phyloP scores from a whole-genome alignment of 2,113 vertebrate genomes.

The Myiozetetes cayanensis region DNA sequence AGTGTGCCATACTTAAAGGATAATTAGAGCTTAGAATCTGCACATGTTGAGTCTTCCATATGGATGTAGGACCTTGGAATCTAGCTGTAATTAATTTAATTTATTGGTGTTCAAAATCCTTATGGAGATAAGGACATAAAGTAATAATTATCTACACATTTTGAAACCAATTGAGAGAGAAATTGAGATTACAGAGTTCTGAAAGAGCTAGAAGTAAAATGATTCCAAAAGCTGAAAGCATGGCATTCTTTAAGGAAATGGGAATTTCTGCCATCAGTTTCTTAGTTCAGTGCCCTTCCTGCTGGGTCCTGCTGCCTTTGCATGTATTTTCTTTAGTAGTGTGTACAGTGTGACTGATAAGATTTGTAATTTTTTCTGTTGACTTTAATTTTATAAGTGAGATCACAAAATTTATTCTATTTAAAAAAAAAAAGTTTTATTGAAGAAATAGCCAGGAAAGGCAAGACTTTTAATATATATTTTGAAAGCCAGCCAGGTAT shows the following conservation, averaged over 20 bases:
- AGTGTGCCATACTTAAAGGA: background rate
- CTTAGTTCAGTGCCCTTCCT: background rate
- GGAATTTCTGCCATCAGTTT: background rate
- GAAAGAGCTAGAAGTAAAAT: background rate
- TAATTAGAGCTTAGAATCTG: background rate
- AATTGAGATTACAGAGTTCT: background rate
- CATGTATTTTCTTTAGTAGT: background rate
- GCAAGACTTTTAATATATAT: conserved; percentile 33
- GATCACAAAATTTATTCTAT: background rate
- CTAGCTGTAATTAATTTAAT: conserved; percentile 32
- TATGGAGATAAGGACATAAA: background rate
- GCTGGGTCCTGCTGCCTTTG: background rate
- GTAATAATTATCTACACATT: background rate
- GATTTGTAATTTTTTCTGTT: background rate
- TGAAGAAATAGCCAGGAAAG: background rate
- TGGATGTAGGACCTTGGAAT: background rate
- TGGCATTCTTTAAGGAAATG: background rate
- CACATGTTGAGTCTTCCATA: background rate
- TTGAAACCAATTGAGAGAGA: background rate
- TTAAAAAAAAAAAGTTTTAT: background rate
- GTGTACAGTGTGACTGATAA: background rate
- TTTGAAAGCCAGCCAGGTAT: conserved; percentile 52
- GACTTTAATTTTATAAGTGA: conserved; percentile 8
- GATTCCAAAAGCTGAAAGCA: background rate
- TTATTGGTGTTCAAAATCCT: background rate